Evolutionary conservation across 2,888 invertebrate species (phyloP), one percentile per base, ranked within the genome.

Genomic region (Tryphoninae sp.): DNA sequence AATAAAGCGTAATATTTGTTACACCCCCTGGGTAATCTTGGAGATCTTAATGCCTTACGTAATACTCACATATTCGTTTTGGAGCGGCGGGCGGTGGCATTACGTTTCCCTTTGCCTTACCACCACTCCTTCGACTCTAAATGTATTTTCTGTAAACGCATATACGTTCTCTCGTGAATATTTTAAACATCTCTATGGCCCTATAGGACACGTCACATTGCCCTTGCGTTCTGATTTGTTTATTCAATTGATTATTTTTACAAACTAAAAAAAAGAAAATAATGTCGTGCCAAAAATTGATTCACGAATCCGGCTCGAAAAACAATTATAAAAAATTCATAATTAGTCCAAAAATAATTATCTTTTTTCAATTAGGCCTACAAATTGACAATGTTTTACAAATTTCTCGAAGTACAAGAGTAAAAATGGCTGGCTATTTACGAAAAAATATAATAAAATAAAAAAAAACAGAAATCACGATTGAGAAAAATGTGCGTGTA

Each of bases 1-100:
- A 87, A 88, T 87, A 87, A 86, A 89, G 87, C 87, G 86, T 86
- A 85, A 88, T 86, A 87, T 88, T 86, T 88, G 86, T 88, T 86
- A 85, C 88, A 84, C 84, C 84, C 82, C 84, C 42, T 40, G 23
- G 26, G 84, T 82, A 86, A 89, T 89, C 87, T 86, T 83, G 72
- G 33, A 78, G 78, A 88, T 89, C 88, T 88, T 88, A 87, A 88
- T 87, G 86, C 80, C 84, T 88, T 89, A 88, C 84, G 87, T 87
- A 89, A 89, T 88, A 86, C 86, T 84, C 84, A 80, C 81, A 83
- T 87, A 87, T 87, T 84, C 84, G 86, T 86, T 85, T 78, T 81
- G 82, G 80, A 78, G 64, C 81, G 75, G 45, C 71, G 82, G 78
- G 79, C 62, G 59, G 78, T 73, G 61, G 77, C 73, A 67, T 58